These are phyloP conservation scores for Holothuria glaberrima DNA, from an alignment of 35 echinoderm and acorn worm species.

Conservation along the genomic window DNA sequence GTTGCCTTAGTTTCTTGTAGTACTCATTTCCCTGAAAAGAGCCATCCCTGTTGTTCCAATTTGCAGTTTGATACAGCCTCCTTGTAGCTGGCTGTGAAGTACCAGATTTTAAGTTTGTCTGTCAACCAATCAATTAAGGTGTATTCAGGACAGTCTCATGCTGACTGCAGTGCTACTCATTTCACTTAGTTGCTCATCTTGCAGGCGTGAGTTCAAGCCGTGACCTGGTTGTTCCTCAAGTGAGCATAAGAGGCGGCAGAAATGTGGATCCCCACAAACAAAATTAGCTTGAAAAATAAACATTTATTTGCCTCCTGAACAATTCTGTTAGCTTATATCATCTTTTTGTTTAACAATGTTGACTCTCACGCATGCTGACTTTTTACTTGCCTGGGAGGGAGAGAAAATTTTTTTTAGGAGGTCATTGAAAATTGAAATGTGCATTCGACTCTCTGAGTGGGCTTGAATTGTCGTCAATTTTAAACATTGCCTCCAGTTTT, in stretches of 20 bases:
- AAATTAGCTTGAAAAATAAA: constrained; percentile 16
- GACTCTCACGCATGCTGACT: too few species aligned
- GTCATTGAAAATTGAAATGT: too few species aligned
- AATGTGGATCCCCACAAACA: too few species aligned
- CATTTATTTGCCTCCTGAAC: background rate
- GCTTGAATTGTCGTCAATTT: too few species aligned
- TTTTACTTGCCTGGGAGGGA: too few species aligned
- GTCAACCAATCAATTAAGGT: constrained; percentile 45
- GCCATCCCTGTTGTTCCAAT: constrained; percentile 40
- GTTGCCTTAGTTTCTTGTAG: background rate
- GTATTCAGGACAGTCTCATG: constrained; percentile 35
- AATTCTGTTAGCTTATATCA: too few species aligned
- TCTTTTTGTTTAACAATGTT: too few species aligned
- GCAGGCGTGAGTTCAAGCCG: background rate
- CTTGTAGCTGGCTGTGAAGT: constrained; percentile 11
- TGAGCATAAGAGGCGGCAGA: too few species aligned
- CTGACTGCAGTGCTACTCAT: background rate
- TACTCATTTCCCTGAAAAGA: constrained; percentile 19
- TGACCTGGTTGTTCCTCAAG: constrained; percentile 28
- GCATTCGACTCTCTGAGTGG: too few species aligned
- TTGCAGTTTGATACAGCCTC: constrained; percentile 48
- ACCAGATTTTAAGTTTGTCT: constrained; percentile 14
- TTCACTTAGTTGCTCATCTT: background rate
- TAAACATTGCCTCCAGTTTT: too few species aligned
- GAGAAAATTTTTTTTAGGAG: too few species aligned